Percentiles rank a stretch among this genome's conserved stretches.
These are phyloP conservation scores for Bubo bubo DNA, from an alignment of 2,113 vertebrate genomes.

Conservation along the genomic window DNA sequence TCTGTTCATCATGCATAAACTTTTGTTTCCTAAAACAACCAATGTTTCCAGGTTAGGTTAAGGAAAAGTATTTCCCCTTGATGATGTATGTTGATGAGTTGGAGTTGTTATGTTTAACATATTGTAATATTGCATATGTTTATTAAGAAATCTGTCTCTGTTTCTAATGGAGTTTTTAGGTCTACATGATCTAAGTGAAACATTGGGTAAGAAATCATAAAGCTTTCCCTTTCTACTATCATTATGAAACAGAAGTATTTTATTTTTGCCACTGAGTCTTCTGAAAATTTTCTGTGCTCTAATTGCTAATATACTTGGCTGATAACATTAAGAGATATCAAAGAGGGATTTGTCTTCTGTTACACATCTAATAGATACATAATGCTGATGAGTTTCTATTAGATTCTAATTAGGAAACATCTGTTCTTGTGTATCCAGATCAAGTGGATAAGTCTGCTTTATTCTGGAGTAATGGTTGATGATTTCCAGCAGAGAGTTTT, in stretches of 20 bases:
- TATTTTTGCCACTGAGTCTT: neutral
- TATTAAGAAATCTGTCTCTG: neutral
- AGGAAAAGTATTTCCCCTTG: neutral
- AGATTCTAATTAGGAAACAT: conserved; percentile 11
- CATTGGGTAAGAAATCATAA: neutral
- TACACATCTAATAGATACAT: neutral
- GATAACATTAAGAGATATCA: neutral
- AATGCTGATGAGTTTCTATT: neutral
- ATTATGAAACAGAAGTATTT: neutral
- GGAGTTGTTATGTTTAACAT: neutral
- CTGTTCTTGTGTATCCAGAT: neutral
- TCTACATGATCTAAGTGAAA: neutral
- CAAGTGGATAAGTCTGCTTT: neutral
- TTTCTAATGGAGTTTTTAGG: neutral
- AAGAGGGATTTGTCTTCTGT: neutral
- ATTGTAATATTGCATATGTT: neutral
- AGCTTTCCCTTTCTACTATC: neutral
- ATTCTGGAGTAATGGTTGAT: neutral
- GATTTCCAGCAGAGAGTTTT: neutral
- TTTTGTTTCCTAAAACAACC: neutral
- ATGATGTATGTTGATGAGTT: neutral
- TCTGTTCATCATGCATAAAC: neutral
- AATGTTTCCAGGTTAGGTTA: neutral
- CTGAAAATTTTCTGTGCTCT: neutral
- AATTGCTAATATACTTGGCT: neutral